Conservation (phyloP, 2,888 invertebrate genomes). For the Acanthopleura granulata region DNA sequence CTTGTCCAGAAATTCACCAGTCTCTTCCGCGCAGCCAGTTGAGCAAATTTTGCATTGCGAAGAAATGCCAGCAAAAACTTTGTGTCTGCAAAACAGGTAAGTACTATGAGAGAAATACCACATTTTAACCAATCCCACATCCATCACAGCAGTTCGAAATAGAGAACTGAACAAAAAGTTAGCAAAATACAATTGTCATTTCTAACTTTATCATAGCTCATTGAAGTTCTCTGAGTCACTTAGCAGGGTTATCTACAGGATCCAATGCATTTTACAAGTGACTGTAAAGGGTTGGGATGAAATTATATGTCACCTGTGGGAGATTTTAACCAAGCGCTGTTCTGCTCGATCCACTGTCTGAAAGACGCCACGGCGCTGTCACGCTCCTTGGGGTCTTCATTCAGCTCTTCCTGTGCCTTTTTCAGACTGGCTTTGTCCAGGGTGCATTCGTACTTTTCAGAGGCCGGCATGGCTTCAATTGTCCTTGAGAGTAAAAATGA, state of each 20-base stretch:
- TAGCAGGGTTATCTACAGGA: no score
- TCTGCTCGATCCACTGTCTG: conserved; percentile 28
- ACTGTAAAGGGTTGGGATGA: neutral
- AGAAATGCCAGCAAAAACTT: neutral
- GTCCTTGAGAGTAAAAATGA: no score
- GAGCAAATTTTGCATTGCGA: neutral
- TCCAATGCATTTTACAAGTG: no score
- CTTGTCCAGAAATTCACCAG: neutral
- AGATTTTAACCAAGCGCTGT: conserved; percentile 28
- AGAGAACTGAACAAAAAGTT: no score
- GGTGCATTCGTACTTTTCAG: conserved; percentile 28
- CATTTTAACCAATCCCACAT: no score
- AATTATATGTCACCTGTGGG: conserved; percentile 30
- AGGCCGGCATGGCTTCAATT: neutral
- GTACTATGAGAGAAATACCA: no score
- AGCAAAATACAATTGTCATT: neutral
- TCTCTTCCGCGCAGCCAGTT: neutral
- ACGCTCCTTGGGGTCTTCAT: conserved; percentile 32
- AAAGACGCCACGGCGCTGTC: conserved; percentile 30
- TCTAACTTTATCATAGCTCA: no score
- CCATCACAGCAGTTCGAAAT: no score
- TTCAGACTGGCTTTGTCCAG: conserved; percentile 29
- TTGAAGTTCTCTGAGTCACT: no score
- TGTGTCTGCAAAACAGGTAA: neutral
- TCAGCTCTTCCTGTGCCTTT: conserved; percentile 29